Percentiles rank a stretch among this genome's conserved stretches.
phyloP scores from a whole-genome alignment of 1,140 invertebrate species.

The Hirudo medicinalis region DNA sequence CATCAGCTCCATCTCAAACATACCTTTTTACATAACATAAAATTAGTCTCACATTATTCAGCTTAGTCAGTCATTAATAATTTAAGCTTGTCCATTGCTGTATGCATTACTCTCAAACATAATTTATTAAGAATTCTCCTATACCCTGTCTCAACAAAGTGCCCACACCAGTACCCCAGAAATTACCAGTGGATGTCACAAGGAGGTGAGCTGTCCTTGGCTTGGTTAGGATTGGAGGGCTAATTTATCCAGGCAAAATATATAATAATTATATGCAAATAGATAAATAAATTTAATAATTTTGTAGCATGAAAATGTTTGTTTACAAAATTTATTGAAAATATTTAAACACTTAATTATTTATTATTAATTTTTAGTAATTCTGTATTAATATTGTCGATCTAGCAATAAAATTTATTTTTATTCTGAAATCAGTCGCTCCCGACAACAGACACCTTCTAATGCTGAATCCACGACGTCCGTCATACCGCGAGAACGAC shows the following conservation, averaged over 20 bases:
- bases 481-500: conserved; percentile 68
- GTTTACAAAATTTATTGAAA: background rate
- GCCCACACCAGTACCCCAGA: background rate
- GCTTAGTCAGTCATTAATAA: no score
- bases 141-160: conserved; percentile 3
- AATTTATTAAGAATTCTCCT: conserved; percentile 8
- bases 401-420: background rate
- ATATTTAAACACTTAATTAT: no score
- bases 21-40: no score
- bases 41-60: no score
- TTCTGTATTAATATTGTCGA: background rate
- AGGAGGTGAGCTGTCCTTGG: no score
- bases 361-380: conserved; percentile 4
- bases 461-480: conserved; percentile 53
- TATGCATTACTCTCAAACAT: no score
- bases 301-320: background rate
- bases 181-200: background rate
- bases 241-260: background rate
- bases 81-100: no score
- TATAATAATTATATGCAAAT: background rate
- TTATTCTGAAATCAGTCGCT: background rate
- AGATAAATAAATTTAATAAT: background rate
- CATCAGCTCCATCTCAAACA: background rate
- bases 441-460: conserved; percentile 40
- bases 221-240: no score